A percentile compares a stretch with the other conserved stretches of the same genome.
phyloP scores from a whole-genome alignment of 2,888 invertebrate species.

The Folsomia candida region DNA sequence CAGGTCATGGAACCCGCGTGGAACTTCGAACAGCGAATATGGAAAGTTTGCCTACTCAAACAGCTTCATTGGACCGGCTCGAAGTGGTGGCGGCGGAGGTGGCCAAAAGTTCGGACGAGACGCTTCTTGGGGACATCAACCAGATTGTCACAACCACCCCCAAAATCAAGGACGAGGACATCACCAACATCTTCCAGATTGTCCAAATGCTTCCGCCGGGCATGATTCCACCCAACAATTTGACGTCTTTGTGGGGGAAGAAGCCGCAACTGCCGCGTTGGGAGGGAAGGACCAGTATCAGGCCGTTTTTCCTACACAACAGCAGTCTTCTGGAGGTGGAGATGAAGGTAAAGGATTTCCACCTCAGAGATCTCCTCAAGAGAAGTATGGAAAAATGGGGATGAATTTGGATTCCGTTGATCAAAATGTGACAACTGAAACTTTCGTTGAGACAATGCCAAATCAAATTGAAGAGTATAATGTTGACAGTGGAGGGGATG shows the following conservation, averaged over 20 bases:
- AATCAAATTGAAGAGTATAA: no score
- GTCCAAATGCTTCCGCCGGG: no score
- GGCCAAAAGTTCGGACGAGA: not conserved
- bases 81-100: not conserved
- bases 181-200: no score
- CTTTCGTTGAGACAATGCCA: no score
- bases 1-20: conserved; percentile 20
- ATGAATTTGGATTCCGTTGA: no score
- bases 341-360: not conserved
- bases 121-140: conserved; percentile 19
- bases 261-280: conserved; percentile 29
- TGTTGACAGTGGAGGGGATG: not conserved
- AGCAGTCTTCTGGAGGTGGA: not conserved
- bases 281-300: conserved; percentile 32
- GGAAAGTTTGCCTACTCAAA: conserved; percentile 26
- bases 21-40: conserved; percentile 41
- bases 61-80: not conserved
- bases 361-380: not conserved
- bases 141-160: conserved; percentile 29
- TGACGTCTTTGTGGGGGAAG: conserved; percentile 31
- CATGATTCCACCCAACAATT: conserved; percentile 13
- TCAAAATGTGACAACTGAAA: no score
- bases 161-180: not conserved
- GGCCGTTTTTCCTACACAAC: not conserved
- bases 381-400: not conserved